A percentile compares a stretch with the other conserved stretches of the same genome.
Evolutionary conservation across 1,140 invertebrate species (phyloP).

Genomic region (Drosophila suzukii): DNA sequence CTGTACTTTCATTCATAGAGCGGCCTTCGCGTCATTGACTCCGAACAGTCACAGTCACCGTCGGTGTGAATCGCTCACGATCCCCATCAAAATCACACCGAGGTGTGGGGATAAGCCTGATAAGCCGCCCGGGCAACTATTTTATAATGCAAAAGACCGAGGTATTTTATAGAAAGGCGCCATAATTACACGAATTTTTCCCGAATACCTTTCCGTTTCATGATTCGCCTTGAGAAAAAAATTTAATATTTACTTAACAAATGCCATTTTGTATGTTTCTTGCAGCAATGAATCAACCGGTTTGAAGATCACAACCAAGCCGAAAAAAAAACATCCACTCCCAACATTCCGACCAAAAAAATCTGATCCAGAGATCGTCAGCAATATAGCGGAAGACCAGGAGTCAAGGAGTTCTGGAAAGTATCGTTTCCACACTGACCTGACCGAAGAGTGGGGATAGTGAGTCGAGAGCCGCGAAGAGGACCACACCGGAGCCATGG

Average conservation of each 20-base stretch:
- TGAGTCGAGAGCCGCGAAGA: background rate
- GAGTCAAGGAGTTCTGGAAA: constrained; percentile 1
- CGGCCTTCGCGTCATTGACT: constrained; percentile 56
- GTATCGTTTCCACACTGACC: background rate
- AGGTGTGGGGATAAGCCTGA: constrained; percentile 20
- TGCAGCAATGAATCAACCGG: constrained; percentile 68
- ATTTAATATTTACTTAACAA: constrained; percentile 34
- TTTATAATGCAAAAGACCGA: constrained; percentile 53
- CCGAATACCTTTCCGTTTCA: constrained; percentile 8
- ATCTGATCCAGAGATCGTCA: constrained; percentile 10
- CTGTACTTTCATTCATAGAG: constrained; percentile 70
- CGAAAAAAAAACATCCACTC: background rate
- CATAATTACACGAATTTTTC: constrained; percentile 60
- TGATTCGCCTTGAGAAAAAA: constrained; percentile 41
- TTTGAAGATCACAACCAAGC: constrained; percentile 36
- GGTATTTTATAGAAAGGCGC: constrained; percentile 49
- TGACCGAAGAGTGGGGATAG: background rate
- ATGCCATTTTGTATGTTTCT: constrained; percentile 33
- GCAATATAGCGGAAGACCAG: background rate
- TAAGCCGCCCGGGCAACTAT: constrained; percentile 34
- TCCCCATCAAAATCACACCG: constrained; percentile 24
- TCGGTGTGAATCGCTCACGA: constrained; percentile 24
- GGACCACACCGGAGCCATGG: constrained; percentile 65
- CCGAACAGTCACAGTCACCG: background rate
- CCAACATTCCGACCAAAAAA: background rate